Evolutionary conservation across 2,888 invertebrate genomes (phyloP).

Genomic region (Brachyptera putata): DNA sequence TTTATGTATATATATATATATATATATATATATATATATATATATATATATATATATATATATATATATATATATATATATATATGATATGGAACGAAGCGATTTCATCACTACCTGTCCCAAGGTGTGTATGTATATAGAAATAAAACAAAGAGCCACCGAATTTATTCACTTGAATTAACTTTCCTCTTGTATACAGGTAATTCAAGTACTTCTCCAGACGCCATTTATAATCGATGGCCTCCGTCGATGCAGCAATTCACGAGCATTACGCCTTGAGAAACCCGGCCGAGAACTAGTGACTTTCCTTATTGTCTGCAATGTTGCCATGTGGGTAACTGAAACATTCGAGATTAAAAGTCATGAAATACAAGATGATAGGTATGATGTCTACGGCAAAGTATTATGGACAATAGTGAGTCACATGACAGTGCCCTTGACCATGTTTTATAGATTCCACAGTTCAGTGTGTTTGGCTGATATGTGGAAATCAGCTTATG

Average conservation of each 20-base stretch:
- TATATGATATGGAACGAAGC: too few relatives aligned
- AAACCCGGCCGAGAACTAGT: slow-evolving; percentile 73
- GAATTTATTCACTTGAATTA: too few relatives aligned
- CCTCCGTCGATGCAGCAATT: slow-evolving; percentile 67
- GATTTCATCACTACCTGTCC: too few relatives aligned
- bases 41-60: too few relatives aligned
- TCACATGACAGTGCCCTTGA: slow-evolving; percentile 67
- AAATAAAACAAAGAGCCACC: too few relatives aligned
- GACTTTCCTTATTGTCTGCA: slow-evolving; percentile 70
- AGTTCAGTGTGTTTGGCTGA: slow-evolving; percentile 74
- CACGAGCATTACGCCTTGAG: slow-evolving; percentile 54
- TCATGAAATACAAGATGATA: slow-evolving; percentile 49
- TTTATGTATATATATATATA: too few relatives aligned
- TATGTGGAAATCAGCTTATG: slow-evolving; percentile 73
- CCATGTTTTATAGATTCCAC: slow-evolving; percentile 74
- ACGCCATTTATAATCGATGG: slow-evolving; percentile 70
- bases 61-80: too few relatives aligned
- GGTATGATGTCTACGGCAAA: slow-evolving; percentile 63
- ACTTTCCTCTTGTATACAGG: slow-evolving; percentile 45
- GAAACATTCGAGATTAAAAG: slow-evolving; percentile 64
- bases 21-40: too few relatives aligned
- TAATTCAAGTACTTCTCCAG: slow-evolving; percentile 68
- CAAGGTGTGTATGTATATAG: too few relatives aligned
- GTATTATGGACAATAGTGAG: slow-evolving; percentile 68
- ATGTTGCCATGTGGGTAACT: slow-evolving; percentile 72